These are phyloP conservation scores for Arge pagana DNA, from an alignment of 2,888 invertebrate species.

Conservation along the genomic window DNA sequence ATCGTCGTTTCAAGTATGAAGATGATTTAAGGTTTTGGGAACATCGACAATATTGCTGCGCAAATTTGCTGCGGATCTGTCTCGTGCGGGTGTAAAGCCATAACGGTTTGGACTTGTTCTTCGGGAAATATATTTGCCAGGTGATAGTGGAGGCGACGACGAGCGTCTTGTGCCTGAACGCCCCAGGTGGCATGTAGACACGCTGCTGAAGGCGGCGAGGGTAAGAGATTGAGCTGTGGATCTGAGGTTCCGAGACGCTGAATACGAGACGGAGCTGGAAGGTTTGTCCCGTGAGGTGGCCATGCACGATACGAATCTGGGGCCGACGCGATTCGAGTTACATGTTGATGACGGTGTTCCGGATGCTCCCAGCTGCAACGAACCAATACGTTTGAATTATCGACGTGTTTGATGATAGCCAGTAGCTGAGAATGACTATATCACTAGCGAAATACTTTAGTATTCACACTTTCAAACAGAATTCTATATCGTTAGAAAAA, in stretches of 20 bases:
- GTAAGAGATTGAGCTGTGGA: constrained; percentile 66
- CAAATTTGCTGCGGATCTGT: constrained; percentile 89
- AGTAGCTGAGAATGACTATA: no score
- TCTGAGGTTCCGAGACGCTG: constrained; percentile 63
- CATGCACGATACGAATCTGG: constrained; percentile 67
- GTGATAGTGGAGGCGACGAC: constrained; percentile 82
- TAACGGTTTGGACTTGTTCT: constrained; percentile 84
- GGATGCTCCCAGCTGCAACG: constrained; percentile 48
- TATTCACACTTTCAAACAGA: not conserved
- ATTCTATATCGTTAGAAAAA: not conserved
- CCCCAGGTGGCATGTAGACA: constrained; percentile 52
- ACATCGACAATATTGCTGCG: constrained; percentile 80
- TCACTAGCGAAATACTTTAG: no score
- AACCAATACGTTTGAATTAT: no score
- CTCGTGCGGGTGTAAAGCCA: constrained; percentile 87
- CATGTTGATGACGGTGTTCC: constrained; percentile 61
- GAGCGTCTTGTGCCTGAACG: constrained; percentile 65
- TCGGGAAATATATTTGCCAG: constrained; percentile 91
- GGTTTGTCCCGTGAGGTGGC: constrained; percentile 53
- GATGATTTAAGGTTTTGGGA: constrained; percentile 62
- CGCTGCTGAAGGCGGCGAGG: constrained; percentile 58
- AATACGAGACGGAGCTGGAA: constrained; percentile 46
- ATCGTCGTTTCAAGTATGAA: no score
- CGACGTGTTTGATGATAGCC: no score
- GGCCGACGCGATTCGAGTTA: constrained; percentile 76